Evolutionary conservation across 2,888 invertebrate genomes (phyloP), one percentile per base, ranked within the genome.

Genomic region (Trilocha varians): DNA sequence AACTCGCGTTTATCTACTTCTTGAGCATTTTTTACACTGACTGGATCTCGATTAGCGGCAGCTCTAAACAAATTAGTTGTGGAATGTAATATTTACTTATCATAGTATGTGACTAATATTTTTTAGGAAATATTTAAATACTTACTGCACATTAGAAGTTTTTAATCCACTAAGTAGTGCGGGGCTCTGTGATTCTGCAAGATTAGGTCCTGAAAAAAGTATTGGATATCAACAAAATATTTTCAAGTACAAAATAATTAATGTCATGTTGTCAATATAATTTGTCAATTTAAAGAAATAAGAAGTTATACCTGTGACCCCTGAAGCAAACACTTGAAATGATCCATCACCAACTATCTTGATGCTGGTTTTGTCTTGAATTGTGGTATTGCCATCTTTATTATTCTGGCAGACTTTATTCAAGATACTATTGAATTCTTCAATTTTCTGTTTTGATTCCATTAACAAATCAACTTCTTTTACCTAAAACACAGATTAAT

Each of bases 161-260:
- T 77, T 78, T 36, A 76, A 66, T 36, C 75, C 76, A 50, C 73
- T 78, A 2, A 76, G 78, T 62, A 77, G 76, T 46, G 80, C 75
- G n/a, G n/a, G n/a, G n/a, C n/a, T n/a, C n/a, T n/a, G n/a, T n/a
- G n/a, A n/a, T n/a, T n/a, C n/a, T n/a, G n/a, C n/a, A n/a, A n/a
- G n/a, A n/a, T n/a, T 13, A 2, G 17, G 32, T 14, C 25, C 1
- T 9, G 32, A 15, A 3, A 35, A 35, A 2, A 13, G 14, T 25
- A n/a, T 5, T 11, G n/a, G 13, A 41, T 5, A 41, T 13, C 1
- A 36, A 41, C 6, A 9, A 11, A 14, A 25, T 13, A 16, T 11
- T 16, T 6, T 34, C 16, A 15, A 25, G 6, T 11, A 25, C 36
- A 39, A 43, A 34, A 40, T 36, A 18, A 38, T 40, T 33, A 40